A percentile compares a stretch with the other conserved stretches of the same genome.
phyloP scores from a whole-genome alignment of 1,140 invertebrate genomes.

The Dinoponera quadriceps region DNA sequence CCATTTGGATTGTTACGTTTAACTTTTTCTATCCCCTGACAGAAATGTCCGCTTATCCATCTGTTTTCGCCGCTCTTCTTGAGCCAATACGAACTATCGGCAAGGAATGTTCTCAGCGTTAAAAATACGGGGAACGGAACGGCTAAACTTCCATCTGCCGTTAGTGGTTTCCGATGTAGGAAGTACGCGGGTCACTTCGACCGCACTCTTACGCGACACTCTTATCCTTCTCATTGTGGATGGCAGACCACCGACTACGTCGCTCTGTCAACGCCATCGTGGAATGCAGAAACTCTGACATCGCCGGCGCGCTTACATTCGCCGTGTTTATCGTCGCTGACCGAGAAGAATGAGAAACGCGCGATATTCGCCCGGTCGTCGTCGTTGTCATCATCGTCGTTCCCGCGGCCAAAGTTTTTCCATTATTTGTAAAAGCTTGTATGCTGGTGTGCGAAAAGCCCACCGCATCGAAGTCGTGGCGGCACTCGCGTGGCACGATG shows the following conservation, averaged over 20 bases:
- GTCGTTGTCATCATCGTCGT: neutral
- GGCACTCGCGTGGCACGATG: neutral
- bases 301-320: constrained; percentile 4
- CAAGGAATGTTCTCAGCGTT: constrained; percentile 42
- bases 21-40: too few relatives aligned
- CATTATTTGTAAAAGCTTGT: constrained; percentile 41
- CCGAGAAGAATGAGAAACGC: constrained; percentile 54
- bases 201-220: constrained; percentile 12
- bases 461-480: neutral
- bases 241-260: neutral
- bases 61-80: neutral
- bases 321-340: constrained; percentile 52
- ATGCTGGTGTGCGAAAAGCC: neutral
- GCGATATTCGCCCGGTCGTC: constrained; percentile 10
- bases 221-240: constrained; percentile 23
- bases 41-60: neutral
- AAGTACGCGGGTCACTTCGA: constrained; percentile 39
- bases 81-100: constrained; percentile 23
- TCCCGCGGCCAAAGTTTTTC: constrained; percentile 42
- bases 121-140: constrained; percentile 40
- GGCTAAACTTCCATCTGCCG: constrained; percentile 37
- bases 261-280: constrained; percentile 44
- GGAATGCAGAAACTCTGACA: constrained; percentile 37
- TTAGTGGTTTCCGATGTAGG: constrained; percentile 53
- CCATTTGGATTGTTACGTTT: neutral